Conservation (phyloP, 2,888 invertebrate genomes). For the Agrotis ipsilon region DNA sequence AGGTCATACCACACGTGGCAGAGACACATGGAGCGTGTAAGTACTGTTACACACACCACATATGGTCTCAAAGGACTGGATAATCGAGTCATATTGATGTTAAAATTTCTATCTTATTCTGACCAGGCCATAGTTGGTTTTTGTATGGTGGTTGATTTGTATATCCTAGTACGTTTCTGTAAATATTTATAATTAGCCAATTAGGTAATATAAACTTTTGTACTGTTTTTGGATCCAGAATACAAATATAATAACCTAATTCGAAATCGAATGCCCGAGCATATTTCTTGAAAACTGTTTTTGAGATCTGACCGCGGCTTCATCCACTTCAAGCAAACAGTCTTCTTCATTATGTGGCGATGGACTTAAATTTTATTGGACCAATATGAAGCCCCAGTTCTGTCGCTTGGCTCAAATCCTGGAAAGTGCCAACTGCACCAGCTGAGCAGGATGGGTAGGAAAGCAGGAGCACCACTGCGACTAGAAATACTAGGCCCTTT, state of each 20-base stretch:
- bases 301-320: too few species aligned
- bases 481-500: too few species aligned
- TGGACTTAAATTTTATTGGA: too few species aligned
- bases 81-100: slow-evolving; percentile 27
- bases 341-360: too few species aligned
- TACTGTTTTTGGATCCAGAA: background rate
- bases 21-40: slow-evolving; percentile 36
- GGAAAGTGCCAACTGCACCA: too few species aligned
- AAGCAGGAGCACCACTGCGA: too few species aligned
- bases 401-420: too few species aligned
- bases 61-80: slow-evolving; percentile 33
- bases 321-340: too few species aligned
- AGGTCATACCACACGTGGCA: slow-evolving; percentile 45
- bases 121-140: rapidly evolving
- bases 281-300: background rate
- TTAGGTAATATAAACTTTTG: background rate
- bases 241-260: too few species aligned
- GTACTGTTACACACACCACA: slow-evolving; percentile 32
- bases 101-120: slow-evolving; percentile 10
- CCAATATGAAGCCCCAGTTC: too few species aligned
- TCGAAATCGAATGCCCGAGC: background rate
- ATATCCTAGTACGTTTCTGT: background rate
- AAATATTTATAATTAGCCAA: too few species aligned
- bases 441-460: too few species aligned
- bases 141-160: background rate